Evolutionary conservation across 2,888 invertebrate species (phyloP).

Genomic region (Baccha elongata): DNA sequence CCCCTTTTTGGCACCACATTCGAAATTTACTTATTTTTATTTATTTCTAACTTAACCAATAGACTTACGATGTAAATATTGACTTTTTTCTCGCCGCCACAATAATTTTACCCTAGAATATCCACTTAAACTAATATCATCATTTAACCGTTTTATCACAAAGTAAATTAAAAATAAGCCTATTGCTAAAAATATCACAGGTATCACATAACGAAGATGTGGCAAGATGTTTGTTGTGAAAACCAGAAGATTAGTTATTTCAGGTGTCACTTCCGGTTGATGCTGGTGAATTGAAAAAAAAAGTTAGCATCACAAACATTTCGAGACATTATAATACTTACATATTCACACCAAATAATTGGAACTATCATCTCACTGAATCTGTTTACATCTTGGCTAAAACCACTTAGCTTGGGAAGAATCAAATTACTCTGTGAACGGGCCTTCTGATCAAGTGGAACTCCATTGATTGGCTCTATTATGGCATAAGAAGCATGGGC

Average conservation of each 20-base stretch:
- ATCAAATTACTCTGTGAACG: slow-evolving; percentile 87
- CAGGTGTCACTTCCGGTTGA: slow-evolving; percentile 84
- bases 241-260: slow-evolving; percentile 83
- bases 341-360: slow-evolving; percentile 88
- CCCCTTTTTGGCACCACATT: slow-evolving; percentile 31
- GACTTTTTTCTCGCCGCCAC: slow-evolving; percentile 37
- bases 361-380: slow-evolving; percentile 86
- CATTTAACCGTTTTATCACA: slow-evolving; percentile 43
- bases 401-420: slow-evolving; percentile 84
- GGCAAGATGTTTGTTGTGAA: slow-evolving; percentile 84
- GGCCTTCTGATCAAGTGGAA: slow-evolving; percentile 85
- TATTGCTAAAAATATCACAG: slow-evolving; percentile 69
- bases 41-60: slow-evolving; percentile 2
- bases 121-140: slow-evolving; percentile 51
- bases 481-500: slow-evolving; percentile 87
- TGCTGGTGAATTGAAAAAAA: slow-evolving; percentile 83
- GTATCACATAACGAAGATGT: slow-evolving; percentile 80
- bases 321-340: too few relatives aligned
- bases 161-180: slow-evolving; percentile 40
- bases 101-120: slow-evolving; percentile 57
- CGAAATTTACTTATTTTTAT: background rate
- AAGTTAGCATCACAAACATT: too few relatives aligned
- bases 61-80: slow-evolving; percentile 5
- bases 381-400: slow-evolving; percentile 82
- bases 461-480: slow-evolving; percentile 88